A percentile compares a stretch with the other conserved stretches of the same genome.
Evolutionary conservation across 2,797 vertebrate species (phyloP).

Genomic region (Syndactyla subalaris): DNA sequence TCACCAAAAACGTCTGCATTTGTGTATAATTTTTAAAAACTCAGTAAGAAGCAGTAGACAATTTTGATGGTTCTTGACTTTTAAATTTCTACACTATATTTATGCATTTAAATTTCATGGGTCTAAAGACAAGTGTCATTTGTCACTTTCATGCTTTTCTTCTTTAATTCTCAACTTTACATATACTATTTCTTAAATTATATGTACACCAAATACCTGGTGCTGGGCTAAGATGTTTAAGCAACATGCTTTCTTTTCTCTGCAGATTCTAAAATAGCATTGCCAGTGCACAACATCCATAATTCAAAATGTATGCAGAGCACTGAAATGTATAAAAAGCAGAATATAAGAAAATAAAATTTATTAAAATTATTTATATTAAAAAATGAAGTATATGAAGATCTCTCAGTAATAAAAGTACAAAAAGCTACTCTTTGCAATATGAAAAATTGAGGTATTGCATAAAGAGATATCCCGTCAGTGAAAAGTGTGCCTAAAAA

Average conservation of each 20-base stretch:
- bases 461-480: constrained; percentile 99
- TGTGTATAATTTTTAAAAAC: constrained; percentile 93
- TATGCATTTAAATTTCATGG: constrained; percentile 79
- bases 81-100: constrained; percentile 82
- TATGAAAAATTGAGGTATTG: constrained; percentile 99
- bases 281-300: constrained; percentile 95
- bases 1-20: constrained; percentile 92
- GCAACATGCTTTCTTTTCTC: constrained; percentile 94
- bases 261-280: constrained; percentile 97
- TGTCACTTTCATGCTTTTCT: constrained; percentile 85
- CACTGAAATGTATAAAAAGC: constrained; percentile 99
- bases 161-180: constrained; percentile 83
- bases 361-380: constrained; percentile 99
- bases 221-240: constrained; percentile 91
- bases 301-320: constrained; percentile 99
- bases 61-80: constrained; percentile 81
- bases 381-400: constrained; percentile 99
- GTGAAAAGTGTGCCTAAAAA: constrained; percentile 99
- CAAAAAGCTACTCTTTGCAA: constrained; percentile 99
- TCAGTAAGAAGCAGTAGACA: constrained; percentile 85
- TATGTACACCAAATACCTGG: constrained; percentile 87
- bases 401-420: constrained; percentile 99
- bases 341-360: constrained; percentile 99
- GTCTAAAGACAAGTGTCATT: constrained; percentile 82
- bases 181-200: constrained; percentile 84